Base-by-base conservation (phyloP, 2,888 invertebrate species). In the Hemistola chrysoprasaria region DNA sequence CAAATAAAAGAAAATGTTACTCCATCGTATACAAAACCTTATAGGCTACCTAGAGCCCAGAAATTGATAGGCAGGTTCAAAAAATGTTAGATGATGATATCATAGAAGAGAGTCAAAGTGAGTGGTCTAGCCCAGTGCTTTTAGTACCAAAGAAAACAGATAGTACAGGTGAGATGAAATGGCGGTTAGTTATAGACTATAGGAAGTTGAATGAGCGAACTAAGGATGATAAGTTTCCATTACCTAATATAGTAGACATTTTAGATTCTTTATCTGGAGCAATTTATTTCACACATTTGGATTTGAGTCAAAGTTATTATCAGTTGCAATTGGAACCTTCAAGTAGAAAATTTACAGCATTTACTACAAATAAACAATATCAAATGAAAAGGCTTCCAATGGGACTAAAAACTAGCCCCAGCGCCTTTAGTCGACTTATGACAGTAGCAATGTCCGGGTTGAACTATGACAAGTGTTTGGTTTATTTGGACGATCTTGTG, bases 111-210 rank as follows among this genome's bases (percentile, higher is more conserved):
- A 9, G 11, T 4, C 22, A 2, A 5, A 37, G 33, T 16, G 33
- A 34, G 6, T 44, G 33, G 26, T 39, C 31, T 1, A 29, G 29
- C 7, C 29, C 37, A 1, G 3, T 37, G 1, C 8, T 29, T 3
- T 9, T 37, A 24, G 40, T 46, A 2, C 39, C 42, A 4, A 42
- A 39, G 20, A 42, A 40, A 33, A 1, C 6, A 10, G 37, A 28
- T 11, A n/a, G 11, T 3, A 21, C 1, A n/a, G 24, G 26, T 8
- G 28, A 39, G 21, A 42, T 40, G 26, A 42, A 43, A 30, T 43
- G 47, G 40, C 24, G 43, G 21, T 10, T 43, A 6, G 43, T 48
- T 1, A 24, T 43, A 8, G 43, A 48, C 21, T 34, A 34, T 8
- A 4, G 34, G 1, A 34, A 34, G 7, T 5, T 34, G 3, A 34